Base-by-base conservation (phyloP, 2,113 vertebrate genomes). In the Oplegnathus fasciatus region DNA sequence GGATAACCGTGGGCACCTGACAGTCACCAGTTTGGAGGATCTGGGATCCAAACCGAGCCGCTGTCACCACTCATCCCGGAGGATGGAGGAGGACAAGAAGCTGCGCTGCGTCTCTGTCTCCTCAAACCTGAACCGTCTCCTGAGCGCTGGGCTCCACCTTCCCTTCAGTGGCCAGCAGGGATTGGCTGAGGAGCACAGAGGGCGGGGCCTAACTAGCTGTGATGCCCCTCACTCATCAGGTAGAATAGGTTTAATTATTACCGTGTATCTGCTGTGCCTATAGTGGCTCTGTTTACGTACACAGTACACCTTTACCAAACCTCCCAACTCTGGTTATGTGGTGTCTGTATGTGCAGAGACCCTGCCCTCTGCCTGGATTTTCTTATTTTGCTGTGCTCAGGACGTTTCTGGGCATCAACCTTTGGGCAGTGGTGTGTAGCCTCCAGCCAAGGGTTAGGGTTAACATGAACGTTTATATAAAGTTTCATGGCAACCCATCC, bases 81-180 rank as follows among this genome's bases (percentile, higher is more conserved):
- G 8, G 3, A 20, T 50, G 20, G 40, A 37, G 57, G 52, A 30
- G 48, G 72, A 74, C 15, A 74, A 80, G 57, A 83, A 83, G 80
- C 69, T 44, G 1, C 26, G 3, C 32, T 13, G 26, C 13, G 6
- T 37, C 52, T 70, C 79, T 2, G 58, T 70, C 17, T 73, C 81
- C 0, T 76, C 92, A 14, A 72, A 64, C 4, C 79, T 87, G 67
- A 90, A 64, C 80, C 17, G 62, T 0, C 57, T 86, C 9, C 81
- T 85, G 26, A 71, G 48, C 26, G 10, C 48, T 0, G 72, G 67
- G 20, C 37, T 83, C 15, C 46, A 74, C 24, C 74, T 64, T 10
- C 79, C 66, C 8, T n/a, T 78, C 62, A 11, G 20, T 9, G 44
- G 55, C 14, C 69, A 73, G 10, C 82, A 73, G 50, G 67, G 70